These are phyloP conservation scores for Keiferia lycopersicella DNA, from an alignment of 2,888 invertebrate species.

Conservation along the genomic window DNA sequence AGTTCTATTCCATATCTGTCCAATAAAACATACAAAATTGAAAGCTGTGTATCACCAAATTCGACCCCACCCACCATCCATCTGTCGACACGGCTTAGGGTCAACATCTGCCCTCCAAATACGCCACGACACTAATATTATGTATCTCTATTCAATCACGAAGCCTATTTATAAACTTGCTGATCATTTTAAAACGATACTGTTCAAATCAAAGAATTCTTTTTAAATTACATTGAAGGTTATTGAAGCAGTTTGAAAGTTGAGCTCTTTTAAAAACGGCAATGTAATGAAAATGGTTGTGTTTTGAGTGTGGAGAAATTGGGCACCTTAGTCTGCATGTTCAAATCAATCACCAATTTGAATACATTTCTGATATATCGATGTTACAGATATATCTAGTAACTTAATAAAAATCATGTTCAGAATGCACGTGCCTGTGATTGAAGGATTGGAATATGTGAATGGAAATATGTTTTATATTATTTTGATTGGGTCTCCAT, in stretches of 20 bases:
- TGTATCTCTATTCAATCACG: slow-evolving; percentile 79
- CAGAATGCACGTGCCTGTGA: slow-evolving; percentile 46
- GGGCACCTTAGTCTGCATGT: slow-evolving; percentile 55
- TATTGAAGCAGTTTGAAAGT: too few species aligned
- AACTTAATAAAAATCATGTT: slow-evolving; percentile 39
- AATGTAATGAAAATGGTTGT: not conserved
- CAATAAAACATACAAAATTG: not conserved
- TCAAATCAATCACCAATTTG: slow-evolving; percentile 80
- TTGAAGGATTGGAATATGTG: slow-evolving; percentile 50
- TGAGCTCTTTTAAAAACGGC: not conserved
- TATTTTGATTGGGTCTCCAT: not conserved
- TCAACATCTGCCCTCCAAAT: slow-evolving; percentile 59
- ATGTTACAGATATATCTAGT: slow-evolving; percentile 48
- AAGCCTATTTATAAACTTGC: not conserved
- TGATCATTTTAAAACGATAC: not conserved
- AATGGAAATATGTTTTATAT: slow-evolving; percentile 43
- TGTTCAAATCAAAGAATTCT: too few species aligned
- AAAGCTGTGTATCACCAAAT: slow-evolving; percentile 26
- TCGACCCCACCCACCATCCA: slow-evolving; percentile 45
- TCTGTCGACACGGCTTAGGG: slow-evolving; percentile 63
- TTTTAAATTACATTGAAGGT: not conserved
- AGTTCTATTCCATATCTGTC: not conserved
- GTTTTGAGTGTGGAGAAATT: not conserved
- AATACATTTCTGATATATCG: slow-evolving; percentile 68
- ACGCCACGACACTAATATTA: slow-evolving; percentile 67